phyloP scores from a whole-genome alignment of 2,888 invertebrate genomes.

The Psococerastis gibbosa region DNA sequence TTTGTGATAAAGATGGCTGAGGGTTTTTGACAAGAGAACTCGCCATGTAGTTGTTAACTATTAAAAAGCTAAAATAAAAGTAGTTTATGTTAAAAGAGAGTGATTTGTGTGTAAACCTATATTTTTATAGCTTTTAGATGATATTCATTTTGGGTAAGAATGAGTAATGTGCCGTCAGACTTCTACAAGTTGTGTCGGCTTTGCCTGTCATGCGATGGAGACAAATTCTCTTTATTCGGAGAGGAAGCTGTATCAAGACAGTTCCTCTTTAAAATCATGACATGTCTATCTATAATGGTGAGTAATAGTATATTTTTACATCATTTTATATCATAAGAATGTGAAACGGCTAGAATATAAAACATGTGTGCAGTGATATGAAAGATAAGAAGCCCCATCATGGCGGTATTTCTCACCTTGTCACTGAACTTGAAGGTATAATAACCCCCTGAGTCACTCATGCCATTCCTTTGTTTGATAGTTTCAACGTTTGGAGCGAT shows the following conservation, averaged over 20 bases:
- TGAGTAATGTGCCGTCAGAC: constrained; percentile 83
- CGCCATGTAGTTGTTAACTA: too few species aligned
- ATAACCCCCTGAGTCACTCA: too few species aligned
- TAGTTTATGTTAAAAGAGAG: not conserved
- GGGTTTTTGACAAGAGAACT: too few species aligned
- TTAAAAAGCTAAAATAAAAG: not conserved
- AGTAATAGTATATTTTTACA: constrained; percentile 24
- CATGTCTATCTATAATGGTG: constrained; percentile 65
- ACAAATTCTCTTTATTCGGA: constrained; percentile 56
- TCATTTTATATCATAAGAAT: too few species aligned
- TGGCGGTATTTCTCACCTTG: not conserved
- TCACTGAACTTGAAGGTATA: not conserved
- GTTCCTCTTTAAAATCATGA: constrained; percentile 51
- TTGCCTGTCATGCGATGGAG: constrained; percentile 66
- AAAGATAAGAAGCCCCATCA: not conserved
- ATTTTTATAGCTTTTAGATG: constrained; percentile 17
- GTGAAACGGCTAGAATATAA: too few species aligned
- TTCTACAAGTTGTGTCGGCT: constrained; percentile 86
- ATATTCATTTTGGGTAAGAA: constrained; percentile 41
- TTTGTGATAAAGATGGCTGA: constrained; percentile 10
- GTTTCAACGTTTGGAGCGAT: too few species aligned
- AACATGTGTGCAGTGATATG: too few species aligned
- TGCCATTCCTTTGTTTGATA: too few species aligned
- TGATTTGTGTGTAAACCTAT: constrained; percentile 13
- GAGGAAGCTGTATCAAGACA: constrained; percentile 50